Conservation (phyloP, 2,113 vertebrate genomes). For the Arvicanthis niloticus region DNA sequence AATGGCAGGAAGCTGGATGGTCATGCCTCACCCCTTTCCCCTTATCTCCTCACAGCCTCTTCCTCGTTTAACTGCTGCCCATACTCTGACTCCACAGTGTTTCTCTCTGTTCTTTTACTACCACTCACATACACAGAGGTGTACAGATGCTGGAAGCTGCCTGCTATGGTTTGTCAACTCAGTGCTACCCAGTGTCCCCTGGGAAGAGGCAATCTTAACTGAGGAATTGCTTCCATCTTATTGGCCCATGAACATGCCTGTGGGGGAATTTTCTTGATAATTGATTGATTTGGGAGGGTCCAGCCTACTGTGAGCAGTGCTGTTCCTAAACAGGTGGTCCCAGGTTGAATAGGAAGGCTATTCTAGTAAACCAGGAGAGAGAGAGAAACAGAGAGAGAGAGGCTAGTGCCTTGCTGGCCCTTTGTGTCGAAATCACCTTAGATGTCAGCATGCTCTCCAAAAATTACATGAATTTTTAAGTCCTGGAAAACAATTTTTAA, state of each 20-base stretch:
- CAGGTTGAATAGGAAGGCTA: too few species aligned
- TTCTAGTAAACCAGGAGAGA: neutral
- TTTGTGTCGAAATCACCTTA: too few species aligned
- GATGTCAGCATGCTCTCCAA: neutral
- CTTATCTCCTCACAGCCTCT: neutral
- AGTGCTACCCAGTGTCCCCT: neutral
- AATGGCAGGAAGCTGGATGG: neutral
- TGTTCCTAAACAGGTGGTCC: too few species aligned
- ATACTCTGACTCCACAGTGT: neutral
- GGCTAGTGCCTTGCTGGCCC: neutral
- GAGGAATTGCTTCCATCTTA: neutral
- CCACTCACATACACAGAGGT: neutral
- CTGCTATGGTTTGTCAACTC: neutral
- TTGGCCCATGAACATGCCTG: neutral
- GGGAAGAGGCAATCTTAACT: neutral
- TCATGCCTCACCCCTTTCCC: too few species aligned
- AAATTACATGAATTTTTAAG: neutral
- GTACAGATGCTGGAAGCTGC: neutral
- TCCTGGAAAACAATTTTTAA: neutral
- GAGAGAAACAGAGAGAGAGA: neutral
- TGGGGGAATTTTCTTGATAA: neutral
- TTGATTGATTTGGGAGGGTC: neutral
- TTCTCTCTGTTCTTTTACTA: neutral
- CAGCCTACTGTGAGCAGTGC: too few species aligned
- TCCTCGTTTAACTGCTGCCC: rapidly evolving